Conservation (phyloP, 2,113 vertebrate genomes). For the Raja brachyura region DNA sequence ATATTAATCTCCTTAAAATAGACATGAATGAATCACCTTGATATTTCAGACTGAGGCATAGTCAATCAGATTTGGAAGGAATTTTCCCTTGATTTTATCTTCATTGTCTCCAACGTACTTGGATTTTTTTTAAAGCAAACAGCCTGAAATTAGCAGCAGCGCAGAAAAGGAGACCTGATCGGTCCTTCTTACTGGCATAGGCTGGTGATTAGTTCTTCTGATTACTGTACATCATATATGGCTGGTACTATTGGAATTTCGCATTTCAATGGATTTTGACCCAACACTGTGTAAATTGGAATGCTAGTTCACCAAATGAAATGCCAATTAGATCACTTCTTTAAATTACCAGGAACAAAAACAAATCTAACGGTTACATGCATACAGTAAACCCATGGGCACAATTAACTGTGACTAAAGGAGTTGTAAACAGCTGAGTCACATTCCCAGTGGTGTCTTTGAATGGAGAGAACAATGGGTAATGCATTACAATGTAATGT, state of each 20-base stretch:
- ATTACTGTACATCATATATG: background rate
- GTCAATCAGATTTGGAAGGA: background rate
- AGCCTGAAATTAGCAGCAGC: background rate
- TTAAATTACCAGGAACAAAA: background rate
- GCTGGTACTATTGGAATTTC: background rate
- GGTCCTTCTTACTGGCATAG: background rate
- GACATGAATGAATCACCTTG: background rate
- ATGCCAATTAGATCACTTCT: background rate
- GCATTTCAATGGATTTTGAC: background rate
- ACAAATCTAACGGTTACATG: background rate
- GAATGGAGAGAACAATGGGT: background rate
- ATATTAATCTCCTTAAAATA: background rate
- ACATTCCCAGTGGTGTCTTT: background rate
- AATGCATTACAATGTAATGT: background rate
- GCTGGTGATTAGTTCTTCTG: background rate
- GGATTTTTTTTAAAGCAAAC: background rate
- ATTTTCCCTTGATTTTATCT: background rate
- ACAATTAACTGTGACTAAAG: background rate
- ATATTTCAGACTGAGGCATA: background rate
- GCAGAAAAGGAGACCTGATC: background rate
- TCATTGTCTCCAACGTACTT: background rate
- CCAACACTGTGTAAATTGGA: background rate
- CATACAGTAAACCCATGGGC: background rate
- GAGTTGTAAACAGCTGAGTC: background rate
- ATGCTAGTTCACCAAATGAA: background rate